phyloP scores from a whole-genome alignment of 1,140 invertebrate genomes.

The Calephelis virginiensis region DNA sequence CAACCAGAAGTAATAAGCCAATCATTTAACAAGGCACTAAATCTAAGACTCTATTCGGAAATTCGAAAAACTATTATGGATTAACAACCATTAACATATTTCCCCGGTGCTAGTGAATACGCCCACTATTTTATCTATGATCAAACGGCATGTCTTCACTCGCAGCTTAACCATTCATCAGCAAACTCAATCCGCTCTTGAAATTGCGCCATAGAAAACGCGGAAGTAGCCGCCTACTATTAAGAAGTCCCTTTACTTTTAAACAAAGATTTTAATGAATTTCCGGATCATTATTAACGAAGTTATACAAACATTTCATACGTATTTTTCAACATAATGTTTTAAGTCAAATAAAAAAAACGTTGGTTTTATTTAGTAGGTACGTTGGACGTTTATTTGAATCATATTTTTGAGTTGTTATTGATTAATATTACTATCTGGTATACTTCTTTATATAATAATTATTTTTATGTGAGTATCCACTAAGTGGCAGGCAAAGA shows the following conservation, averaged over 20 bases:
- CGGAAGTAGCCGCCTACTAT: slow-evolving; percentile 31
- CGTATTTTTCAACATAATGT: too few species aligned
- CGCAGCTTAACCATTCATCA: slow-evolving; percentile 46
- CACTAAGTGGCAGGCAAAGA: too few species aligned
- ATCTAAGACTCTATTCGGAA: slow-evolving; percentile 19
- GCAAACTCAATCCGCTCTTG: slow-evolving; percentile 39
- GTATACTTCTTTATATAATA: too few species aligned
- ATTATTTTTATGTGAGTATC: too few species aligned
- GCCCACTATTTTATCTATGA: slow-evolving; percentile 61
- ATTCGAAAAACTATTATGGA: slow-evolving; percentile 31
- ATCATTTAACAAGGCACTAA: not conserved
- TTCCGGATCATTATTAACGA: not conserved
- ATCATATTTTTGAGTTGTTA: too few species aligned
- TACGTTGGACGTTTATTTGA: too few species aligned
- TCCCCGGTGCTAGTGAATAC: slow-evolving; percentile 48
- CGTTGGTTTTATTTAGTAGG: too few species aligned
- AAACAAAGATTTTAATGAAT: not conserved
- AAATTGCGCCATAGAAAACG: slow-evolving; percentile 47
- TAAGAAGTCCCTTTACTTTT: not conserved
- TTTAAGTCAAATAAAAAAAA: too few species aligned
- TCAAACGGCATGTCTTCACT: slow-evolving; percentile 52
- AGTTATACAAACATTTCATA: too few species aligned
- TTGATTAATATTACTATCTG: too few species aligned
- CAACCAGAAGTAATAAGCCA: too few species aligned
- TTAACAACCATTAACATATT: slow-evolving; percentile 54